Evolutionary conservation across 2,113 vertebrate species (phyloP), one percentile per base, ranked within the genome.

Genomic region (Sapajus apella): DNA sequence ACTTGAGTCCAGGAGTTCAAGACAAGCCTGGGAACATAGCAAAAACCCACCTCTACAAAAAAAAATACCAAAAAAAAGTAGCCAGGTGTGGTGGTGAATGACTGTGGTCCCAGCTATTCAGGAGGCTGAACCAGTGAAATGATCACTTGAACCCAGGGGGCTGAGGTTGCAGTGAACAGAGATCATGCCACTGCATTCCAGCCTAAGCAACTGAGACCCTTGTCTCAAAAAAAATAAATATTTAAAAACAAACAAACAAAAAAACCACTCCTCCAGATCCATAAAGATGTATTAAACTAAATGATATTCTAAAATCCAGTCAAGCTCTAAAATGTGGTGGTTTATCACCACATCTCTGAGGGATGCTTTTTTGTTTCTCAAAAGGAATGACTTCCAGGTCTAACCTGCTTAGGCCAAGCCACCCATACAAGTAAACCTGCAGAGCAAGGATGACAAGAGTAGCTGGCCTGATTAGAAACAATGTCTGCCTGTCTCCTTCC

Each of bases 381-480:
- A 96, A 3, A 83, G 64, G 14, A 47, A 91, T 77, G 40, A 75
- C 25, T 58, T 85, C 30, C 40, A 92, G 76, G 45, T 40, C 37
- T 83, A 61, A 85, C n/a, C 21, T 79, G 27, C 64, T 81, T 40
- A 61, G 73, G 64, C 2, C n/a, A 89, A 52, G 18, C 21, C 18
- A 45, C 27, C 70, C 43, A 55, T 12, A 61, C 76, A 87, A 90
- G 43, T 14, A 68, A 86, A 30, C 20, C 50, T 32, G 16, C 56
- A 89, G 40, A 50, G 66, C 66, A 37, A 47, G 23, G 50, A 50
- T 16, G 87, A 75, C 79, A 82, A 86, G 61, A 79, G 37, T 25
- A 86, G 93, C 92, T 64, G 77, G 43, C 66, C 79, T 88, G 66
- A 93, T 75, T 88, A 93, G 35, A 89, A 96, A 96, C 86, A 90